Conservation (phyloP, 2,888 invertebrate genomes). For the Ischnura elegans region DNA sequence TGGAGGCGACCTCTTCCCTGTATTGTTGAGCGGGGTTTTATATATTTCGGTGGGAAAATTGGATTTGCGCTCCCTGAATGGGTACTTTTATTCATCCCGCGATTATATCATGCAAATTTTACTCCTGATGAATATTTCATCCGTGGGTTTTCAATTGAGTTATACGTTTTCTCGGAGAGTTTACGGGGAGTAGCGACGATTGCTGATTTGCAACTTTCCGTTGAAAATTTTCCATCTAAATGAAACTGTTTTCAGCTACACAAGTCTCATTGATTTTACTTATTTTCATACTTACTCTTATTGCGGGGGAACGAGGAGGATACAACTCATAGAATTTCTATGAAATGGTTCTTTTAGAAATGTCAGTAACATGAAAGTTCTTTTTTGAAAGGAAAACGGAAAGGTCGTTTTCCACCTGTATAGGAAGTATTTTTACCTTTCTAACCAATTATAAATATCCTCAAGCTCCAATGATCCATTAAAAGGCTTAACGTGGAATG, state of each 20-base stretch:
- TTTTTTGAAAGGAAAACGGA: no score
- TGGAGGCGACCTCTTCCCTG: neutral
- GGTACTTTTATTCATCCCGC: neutral
- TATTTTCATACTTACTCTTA: no score
- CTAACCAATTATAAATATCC: no score
- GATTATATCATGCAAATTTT: slow-evolving; percentile 42
- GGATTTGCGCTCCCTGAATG: neutral
- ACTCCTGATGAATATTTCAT: slow-evolving; percentile 50
- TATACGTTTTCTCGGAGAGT: neutral
- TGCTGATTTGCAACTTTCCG: neutral
- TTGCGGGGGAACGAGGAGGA: no score
- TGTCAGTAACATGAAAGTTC: no score
- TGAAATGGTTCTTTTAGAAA: no score
- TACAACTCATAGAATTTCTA: no score
- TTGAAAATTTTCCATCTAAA: neutral
- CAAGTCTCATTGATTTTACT: neutral
- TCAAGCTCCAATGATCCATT: no score
- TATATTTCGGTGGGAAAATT: neutral
- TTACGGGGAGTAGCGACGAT: neutral
- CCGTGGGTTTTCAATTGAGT: neutral
- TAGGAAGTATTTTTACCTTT: no score
- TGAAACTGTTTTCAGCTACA: neutral
- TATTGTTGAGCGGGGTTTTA: neutral
- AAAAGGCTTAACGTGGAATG: no score
- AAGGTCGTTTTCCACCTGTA: no score